Conservation (phyloP, 2,797 vertebrate species). For the Potorous gilbertii region DNA sequence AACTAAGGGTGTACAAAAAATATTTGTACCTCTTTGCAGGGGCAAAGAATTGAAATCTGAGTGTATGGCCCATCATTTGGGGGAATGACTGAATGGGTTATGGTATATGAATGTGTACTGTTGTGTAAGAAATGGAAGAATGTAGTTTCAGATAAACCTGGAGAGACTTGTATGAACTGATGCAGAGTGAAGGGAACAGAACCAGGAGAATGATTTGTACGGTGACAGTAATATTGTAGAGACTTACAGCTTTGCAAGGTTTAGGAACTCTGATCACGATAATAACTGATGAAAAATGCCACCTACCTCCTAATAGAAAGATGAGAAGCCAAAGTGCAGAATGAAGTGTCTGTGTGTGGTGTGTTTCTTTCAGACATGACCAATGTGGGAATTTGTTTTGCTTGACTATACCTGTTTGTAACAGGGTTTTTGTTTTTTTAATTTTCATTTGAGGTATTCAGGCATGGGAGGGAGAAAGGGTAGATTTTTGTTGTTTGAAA, state of each 20-base stretch:
- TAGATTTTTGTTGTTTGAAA: not conserved
- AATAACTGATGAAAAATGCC: too few species aligned
- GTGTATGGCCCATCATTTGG: not conserved
- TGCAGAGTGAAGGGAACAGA: too few species aligned
- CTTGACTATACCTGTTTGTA: not conserved
- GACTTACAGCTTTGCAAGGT: not conserved
- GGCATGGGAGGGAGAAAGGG: not conserved
- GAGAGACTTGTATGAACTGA: too few species aligned
- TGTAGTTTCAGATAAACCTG: too few species aligned
- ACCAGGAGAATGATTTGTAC: not conserved
- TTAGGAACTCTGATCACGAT: not conserved
- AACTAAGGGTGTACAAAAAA: not conserved
- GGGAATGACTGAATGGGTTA: too few species aligned
- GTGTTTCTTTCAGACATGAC: not conserved
- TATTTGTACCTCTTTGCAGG: not conserved
- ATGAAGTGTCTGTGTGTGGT: too few species aligned
- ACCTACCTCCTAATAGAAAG: too few species aligned
- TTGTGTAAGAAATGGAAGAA: too few species aligned
- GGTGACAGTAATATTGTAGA: not conserved
- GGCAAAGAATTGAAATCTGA: not conserved
- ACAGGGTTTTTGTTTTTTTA: not conserved
- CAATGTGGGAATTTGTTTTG: not conserved
- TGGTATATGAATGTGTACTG: too few species aligned
- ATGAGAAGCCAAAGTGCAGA: too few species aligned
- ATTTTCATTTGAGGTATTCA: not conserved